phyloP scores from a whole-genome alignment of 2,113 vertebrate genomes.

The Hippocampus mohnikei region DNA sequence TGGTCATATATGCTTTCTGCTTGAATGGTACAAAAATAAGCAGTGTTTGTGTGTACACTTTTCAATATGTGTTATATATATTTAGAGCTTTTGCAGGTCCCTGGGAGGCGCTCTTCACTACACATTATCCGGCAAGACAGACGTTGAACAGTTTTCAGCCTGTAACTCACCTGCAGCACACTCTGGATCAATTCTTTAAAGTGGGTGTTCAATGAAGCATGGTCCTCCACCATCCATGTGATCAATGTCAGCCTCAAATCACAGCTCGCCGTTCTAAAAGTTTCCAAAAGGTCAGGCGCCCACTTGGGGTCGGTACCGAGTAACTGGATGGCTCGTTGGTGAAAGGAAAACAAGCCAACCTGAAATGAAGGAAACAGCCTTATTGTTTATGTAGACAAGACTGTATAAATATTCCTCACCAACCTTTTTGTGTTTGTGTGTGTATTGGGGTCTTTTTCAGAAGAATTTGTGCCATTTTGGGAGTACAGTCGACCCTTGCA shows the following conservation, averaged over 20 bases:
- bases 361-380: slow-evolving; percentile 39
- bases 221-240: slow-evolving; percentile 59
- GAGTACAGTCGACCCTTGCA: not conserved
- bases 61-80: too few relatives aligned
- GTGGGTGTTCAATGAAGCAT: slow-evolving; percentile 19
- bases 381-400: not conserved
- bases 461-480: not conserved
- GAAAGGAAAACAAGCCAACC: slow-evolving; percentile 76
- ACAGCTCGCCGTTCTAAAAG: slow-evolving; percentile 48
- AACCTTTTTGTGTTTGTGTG: too few relatives aligned
- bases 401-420: too few relatives aligned
- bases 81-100: too few relatives aligned
- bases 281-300: slow-evolving; percentile 56
- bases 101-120: not conserved
- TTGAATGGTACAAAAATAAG: not conserved
- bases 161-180: slow-evolving; percentile 73
- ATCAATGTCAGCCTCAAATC: slow-evolving; percentile 71
- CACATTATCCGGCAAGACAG: slow-evolving; percentile 9
- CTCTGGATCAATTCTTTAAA: slow-evolving; percentile 58
- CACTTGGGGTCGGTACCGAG: slow-evolving; percentile 49
- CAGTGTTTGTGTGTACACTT: not conserved
- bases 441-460: not conserved
- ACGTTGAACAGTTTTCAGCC: slow-evolving; percentile 23
- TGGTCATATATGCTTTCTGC: not conserved
- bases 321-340: slow-evolving; percentile 69